Evolutionary conservation across 2,113 vertebrate genomes (phyloP).

Genomic region (Oxyura jamaicensis): DNA sequence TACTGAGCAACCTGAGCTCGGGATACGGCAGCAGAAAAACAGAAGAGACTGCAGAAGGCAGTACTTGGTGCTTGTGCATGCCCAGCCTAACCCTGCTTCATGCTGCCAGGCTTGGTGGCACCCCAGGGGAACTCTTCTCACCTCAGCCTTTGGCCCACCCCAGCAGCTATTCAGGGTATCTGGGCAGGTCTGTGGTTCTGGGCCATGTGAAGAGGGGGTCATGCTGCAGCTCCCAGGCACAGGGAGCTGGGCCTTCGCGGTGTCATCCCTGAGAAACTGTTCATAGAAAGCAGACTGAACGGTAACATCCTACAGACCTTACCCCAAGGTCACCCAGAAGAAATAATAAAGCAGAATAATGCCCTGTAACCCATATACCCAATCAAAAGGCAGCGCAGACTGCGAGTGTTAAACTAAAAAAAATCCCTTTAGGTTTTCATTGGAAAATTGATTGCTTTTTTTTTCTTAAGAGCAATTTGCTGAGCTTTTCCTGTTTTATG

Average conservation of each 20-base stretch:
- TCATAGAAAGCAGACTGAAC: background rate
- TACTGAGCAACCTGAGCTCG: background rate
- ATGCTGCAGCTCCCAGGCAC: background rate
- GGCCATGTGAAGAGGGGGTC: background rate
- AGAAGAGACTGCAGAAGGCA: background rate
- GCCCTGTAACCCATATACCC: background rate
- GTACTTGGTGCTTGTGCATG: background rate
- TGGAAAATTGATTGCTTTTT: background rate
- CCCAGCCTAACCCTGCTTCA: background rate
- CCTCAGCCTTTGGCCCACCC: background rate
- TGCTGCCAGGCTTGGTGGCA: background rate
- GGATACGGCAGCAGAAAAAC: background rate
- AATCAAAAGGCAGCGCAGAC: background rate
- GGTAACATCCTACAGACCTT: background rate
- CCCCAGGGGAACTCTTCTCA: background rate
- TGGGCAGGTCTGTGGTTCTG: background rate
- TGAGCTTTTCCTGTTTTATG: background rate
- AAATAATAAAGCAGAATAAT: background rate
- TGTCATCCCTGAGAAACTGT: background rate
- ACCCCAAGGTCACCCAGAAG: background rate
- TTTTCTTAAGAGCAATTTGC: background rate
- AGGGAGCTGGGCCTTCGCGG: background rate
- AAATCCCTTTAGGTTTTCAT: background rate
- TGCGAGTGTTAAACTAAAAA: background rate
- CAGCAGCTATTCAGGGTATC: background rate